Percentiles rank a stretch among this genome's conserved stretches.
Conservation (phyloP, 2,113 vertebrate genomes). For the Macroglossus sobrinus region DNA sequence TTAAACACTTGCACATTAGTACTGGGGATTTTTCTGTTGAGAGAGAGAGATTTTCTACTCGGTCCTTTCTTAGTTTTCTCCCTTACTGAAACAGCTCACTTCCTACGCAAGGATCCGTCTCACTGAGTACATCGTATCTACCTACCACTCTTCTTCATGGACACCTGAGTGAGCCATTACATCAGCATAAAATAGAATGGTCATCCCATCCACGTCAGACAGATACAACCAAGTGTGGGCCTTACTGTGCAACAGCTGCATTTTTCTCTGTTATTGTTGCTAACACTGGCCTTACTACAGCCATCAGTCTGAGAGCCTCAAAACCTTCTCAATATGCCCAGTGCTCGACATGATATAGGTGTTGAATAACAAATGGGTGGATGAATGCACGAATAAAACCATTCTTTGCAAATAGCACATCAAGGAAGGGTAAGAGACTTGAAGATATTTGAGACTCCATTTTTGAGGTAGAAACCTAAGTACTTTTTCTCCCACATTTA, state of each 20-base stretch:
- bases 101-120: background rate
- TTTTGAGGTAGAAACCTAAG: conserved; percentile 1
- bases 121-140: background rate
- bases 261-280: background rate
- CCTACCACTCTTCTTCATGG: background rate
- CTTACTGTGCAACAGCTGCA: background rate
- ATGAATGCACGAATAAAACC: background rate
- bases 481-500: background rate
- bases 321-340: background rate
- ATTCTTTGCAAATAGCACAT: background rate
- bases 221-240: background rate
- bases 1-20: background rate
- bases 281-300: background rate
- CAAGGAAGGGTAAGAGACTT: background rate
- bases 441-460: background rate
- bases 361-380: background rate
- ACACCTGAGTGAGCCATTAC: background rate
- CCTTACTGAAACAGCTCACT: background rate
- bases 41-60: background rate
- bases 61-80: background rate
- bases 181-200: background rate
- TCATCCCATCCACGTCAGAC: background rate
- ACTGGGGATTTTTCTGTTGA: background rate
- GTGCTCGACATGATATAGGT: background rate
- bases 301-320: background rate